phyloP scores from a whole-genome alignment of 2,888 invertebrate genomes.

The Loripinus fragilis region DNA sequence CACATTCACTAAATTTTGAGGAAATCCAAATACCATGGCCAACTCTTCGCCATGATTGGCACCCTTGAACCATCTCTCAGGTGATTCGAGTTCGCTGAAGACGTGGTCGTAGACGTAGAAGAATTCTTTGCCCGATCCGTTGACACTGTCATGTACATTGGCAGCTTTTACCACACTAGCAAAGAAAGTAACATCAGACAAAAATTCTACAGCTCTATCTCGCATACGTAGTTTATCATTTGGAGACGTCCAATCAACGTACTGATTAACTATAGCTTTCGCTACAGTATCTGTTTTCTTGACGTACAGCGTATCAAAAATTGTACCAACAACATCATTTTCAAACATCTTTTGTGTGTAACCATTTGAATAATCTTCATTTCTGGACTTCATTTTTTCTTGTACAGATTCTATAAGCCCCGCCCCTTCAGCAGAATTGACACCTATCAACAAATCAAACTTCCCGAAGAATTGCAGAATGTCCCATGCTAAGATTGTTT shows the following conservation, averaged over 20 bases:
- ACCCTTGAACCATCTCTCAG: background rate
- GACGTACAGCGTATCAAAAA: background rate
- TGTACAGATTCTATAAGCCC: background rate
- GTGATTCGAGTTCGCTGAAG: background rate
- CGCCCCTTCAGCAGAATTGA: slow-evolving; percentile 6
- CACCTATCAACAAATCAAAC: slow-evolving; percentile 13
- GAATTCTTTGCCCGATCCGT: background rate
- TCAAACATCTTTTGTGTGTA: background rate
- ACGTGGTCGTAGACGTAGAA: slow-evolving; percentile 8
- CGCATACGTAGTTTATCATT: background rate
- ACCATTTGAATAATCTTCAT: background rate
- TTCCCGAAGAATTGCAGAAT: background rate
- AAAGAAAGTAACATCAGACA: background rate
- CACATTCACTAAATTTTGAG: background rate
- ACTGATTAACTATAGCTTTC: background rate
- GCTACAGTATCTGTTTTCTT: background rate
- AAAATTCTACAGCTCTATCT: background rate
- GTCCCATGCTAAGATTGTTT: background rate
- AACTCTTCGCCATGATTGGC: background rate
- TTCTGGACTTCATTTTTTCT: background rate
- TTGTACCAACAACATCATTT: background rate
- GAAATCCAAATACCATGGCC: background rate
- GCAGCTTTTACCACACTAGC: background rate
- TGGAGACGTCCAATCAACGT: slow-evolving; percentile 4
- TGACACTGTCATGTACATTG: background rate